A percentile compares a stretch with the other conserved stretches of the same genome.
phyloP scores from a whole-genome alignment of 2,888 invertebrate species.

The Calameuta pallipes region DNA sequence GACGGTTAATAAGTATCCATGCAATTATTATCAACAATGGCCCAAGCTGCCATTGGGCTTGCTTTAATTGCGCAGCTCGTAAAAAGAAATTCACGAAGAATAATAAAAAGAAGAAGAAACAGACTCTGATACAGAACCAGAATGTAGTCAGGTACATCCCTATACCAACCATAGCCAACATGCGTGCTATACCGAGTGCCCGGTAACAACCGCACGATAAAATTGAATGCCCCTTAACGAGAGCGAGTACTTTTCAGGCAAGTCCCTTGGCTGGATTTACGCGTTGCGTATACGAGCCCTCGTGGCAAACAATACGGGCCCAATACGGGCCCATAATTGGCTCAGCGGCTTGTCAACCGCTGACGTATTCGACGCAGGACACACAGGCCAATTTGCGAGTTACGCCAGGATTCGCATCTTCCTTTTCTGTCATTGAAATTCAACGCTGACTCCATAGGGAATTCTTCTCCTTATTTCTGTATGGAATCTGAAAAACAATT shows the following conservation, averaged over 20 bases:
- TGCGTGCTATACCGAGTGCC: neutral
- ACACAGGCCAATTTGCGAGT: neutral
- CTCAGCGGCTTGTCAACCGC: conserved; percentile 2
- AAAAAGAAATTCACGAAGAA: conserved; percentile 14
- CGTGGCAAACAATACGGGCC: conserved; percentile 4
- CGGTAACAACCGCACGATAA: conserved; percentile 7
- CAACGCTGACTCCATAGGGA: neutral
- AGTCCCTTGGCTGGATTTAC: conserved; percentile 3
- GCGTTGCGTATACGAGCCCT: conserved; percentile 1
- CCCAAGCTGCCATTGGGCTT: neutral
- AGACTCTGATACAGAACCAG: neutral
- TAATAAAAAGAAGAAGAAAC: neutral
- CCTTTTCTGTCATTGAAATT: neutral
- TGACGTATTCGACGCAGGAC: neutral
- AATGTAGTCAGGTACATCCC: neutral
- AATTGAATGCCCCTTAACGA: conserved; percentile 7
- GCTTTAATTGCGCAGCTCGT: conserved; percentile 12
- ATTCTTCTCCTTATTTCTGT: neutral
- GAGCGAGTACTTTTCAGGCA: conserved; percentile 7
- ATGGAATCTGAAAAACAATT: neutral
- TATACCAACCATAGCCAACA: neutral
- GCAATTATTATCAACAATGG: conserved; percentile 4
- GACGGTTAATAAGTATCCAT: neutral
- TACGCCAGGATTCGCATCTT: neutral
- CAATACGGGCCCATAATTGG: conserved; percentile 5